These are phyloP conservation scores for Dreissena polymorpha DNA, from an alignment of 1,140 invertebrate genomes.

Conservation along the genomic window DNA sequence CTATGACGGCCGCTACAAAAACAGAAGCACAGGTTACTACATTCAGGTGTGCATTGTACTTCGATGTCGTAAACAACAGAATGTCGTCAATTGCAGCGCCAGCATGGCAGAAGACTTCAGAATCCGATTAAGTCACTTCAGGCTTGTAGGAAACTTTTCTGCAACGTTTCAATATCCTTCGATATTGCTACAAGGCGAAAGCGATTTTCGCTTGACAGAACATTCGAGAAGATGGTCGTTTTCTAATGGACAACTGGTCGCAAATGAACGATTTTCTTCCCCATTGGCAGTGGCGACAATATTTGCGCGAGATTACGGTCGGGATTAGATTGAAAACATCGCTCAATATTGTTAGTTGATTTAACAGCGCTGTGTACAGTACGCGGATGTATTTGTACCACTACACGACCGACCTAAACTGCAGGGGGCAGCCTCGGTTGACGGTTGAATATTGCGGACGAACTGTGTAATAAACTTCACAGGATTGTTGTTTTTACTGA, in stretches of 20 bases:
- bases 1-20: constrained; percentile 72
- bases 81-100: neutral
- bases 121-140: neutral
- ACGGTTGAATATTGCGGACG: no score
- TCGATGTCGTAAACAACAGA: constrained; percentile 61
- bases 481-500: no score
- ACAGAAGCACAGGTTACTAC: constrained; percentile 66
- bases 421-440: no score
- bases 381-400: no score
- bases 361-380: no score
- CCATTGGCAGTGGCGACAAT: neutral
- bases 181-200: neutral
- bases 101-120: neutral
- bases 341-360: no score
- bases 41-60: constrained; percentile 72
- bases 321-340: neutral
- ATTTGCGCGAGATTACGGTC: neutral
- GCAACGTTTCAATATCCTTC: neutral
- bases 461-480: no score
- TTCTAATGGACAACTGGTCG: neutral
- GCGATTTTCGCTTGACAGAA: neutral
- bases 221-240: neutral
- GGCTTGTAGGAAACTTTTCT: neutral
- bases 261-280: neutral
- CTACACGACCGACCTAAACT: no score